Evolutionary conservation across 2,888 invertebrate species (phyloP).

Genomic region (Himalopsyche tibetana): DNA sequence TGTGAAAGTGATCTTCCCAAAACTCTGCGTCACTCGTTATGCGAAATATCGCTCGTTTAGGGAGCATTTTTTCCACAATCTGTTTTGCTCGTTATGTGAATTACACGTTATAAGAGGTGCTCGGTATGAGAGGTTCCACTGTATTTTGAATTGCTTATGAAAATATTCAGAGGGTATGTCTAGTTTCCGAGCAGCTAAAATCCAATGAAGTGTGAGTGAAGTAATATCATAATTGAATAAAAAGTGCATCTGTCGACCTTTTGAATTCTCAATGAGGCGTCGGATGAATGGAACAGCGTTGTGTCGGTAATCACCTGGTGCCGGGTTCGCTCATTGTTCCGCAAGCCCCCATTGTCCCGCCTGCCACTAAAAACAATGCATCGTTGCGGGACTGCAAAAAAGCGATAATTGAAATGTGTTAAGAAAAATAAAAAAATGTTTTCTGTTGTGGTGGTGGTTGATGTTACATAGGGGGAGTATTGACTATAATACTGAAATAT

Average conservation of each 20-base stretch:
- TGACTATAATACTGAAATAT: background rate
- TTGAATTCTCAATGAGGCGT: constrained; percentile 20
- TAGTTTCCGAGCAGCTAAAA: background rate
- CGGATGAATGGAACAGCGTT: background rate
- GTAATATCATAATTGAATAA: constrained; percentile 22
- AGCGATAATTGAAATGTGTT: constrained; percentile 34
- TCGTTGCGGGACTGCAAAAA: background rate
- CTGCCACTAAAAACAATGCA: constrained; percentile 26
- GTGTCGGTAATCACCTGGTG: constrained; percentile 3
- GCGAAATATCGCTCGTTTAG: no score
- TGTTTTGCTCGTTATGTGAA: no score
- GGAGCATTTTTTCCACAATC: no score
- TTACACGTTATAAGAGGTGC: no score
- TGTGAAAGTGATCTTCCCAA: no score
- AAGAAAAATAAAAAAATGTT: constrained; percentile 6
- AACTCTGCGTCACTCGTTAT: no score
- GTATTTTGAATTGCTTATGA: no score
- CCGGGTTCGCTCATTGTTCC: constrained; percentile 14
- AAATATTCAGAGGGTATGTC: background rate
- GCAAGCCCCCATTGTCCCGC: background rate
- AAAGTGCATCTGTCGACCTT: constrained; percentile 34
- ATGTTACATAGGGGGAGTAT: background rate
- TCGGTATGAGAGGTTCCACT: no score
- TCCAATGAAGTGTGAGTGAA: constrained; percentile 5
- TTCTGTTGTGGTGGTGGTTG: background rate